Evolutionary conservation across 2,113 vertebrate species (phyloP).

Genomic region (Megaleporinus macrocephalus): DNA sequence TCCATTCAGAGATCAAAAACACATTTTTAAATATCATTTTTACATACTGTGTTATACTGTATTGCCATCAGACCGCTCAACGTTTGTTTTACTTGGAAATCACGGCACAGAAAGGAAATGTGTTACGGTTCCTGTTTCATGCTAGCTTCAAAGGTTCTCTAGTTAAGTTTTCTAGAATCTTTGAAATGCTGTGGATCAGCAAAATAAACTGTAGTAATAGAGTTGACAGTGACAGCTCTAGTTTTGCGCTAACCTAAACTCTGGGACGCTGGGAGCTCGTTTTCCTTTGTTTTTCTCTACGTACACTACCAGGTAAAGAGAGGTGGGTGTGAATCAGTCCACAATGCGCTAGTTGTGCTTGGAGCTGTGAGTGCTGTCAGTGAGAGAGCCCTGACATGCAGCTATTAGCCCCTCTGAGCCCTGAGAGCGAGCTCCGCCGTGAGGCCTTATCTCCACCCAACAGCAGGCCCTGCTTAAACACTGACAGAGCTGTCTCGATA

Average conservation of each 20-base stretch:
- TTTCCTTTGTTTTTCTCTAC: not conserved
- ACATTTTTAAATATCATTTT: no score
- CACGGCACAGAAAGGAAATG: no score
- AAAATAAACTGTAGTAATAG: no score
- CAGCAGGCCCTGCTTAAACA: conserved; percentile 51
- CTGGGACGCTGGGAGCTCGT: not conserved
- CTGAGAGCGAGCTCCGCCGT: conserved; percentile 35
- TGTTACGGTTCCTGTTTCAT: no score
- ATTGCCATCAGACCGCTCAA: no score
- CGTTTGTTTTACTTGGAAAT: no score
- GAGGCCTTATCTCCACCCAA: conserved; percentile 46
- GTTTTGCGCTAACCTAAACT: not conserved
- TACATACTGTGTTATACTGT: no score
- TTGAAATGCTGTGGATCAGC: no score
- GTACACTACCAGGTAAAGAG: not conserved
- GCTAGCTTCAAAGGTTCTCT: no score
- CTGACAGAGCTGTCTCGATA: conserved; percentile 32
- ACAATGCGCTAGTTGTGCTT: not conserved
- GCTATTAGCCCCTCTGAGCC: conserved; percentile 25
- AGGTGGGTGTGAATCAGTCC: not conserved
- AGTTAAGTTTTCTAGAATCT: no score
- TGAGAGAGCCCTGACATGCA: conserved; percentile 9
- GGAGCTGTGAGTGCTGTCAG: conserved; percentile 1
- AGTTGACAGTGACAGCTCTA: not conserved
- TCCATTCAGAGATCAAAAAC: no score